phyloP scores from a whole-genome alignment of 2,113 vertebrate genomes.

The Salvator merianae region DNA sequence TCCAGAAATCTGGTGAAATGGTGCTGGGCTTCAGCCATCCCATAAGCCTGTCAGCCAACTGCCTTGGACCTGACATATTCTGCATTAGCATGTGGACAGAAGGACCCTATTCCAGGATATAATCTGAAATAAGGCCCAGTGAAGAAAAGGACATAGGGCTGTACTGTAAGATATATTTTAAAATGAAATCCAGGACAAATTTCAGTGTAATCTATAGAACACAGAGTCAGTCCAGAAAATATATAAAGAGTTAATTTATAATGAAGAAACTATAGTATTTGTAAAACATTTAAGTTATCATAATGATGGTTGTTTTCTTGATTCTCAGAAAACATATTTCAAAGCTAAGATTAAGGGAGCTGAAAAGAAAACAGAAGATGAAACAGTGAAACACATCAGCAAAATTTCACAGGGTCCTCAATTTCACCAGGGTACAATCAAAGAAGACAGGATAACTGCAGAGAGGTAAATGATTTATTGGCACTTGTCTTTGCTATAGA shows the following conservation, averaged over 20 bases:
- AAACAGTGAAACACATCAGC: slow-evolving; percentile 56
- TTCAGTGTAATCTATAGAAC: neutral
- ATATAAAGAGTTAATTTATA: slow-evolving; percentile 18
- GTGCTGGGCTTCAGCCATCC: too few species aligned
- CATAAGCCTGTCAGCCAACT: too few species aligned
- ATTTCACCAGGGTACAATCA: slow-evolving; percentile 47
- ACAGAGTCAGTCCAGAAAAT: slow-evolving; percentile 15
- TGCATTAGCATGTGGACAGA: too few species aligned
- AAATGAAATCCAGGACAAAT: neutral
- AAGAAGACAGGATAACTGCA: slow-evolving; percentile 50
- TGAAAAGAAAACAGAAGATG: slow-evolving; percentile 36
- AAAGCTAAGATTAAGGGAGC: slow-evolving; percentile 29
- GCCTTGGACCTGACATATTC: too few species aligned
- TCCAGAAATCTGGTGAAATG: too few species aligned
- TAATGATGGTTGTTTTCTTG: slow-evolving; percentile 37
- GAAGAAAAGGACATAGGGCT: too few species aligned
- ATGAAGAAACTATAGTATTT: slow-evolving; percentile 18
- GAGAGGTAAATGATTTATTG: slow-evolving; percentile 56
- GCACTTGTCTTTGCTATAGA: slow-evolving; percentile 38
- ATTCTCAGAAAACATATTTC: slow-evolving; percentile 34
- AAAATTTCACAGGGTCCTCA: slow-evolving; percentile 42
- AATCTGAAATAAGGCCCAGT: too few species aligned
- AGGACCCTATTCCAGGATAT: too few species aligned
- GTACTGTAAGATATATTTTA: neutral
- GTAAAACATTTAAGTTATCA: slow-evolving; percentile 9